Conservation (phyloP, 2,113 vertebrate genomes). For the Phasianus colchicus region DNA sequence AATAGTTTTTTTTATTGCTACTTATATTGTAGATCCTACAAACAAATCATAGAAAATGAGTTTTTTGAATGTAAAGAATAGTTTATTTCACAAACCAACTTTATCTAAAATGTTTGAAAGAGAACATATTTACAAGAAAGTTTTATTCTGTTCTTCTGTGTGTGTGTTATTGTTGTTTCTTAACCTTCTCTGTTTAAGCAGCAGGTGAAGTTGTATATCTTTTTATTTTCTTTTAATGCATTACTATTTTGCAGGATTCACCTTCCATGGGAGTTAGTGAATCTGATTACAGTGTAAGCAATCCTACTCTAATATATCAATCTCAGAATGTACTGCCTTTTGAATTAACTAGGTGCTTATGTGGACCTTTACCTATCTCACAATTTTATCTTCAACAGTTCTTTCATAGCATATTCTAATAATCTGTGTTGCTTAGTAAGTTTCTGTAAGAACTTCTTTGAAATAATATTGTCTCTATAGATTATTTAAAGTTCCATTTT, state of each 20-base stretch:
- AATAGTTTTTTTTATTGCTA: not conserved
- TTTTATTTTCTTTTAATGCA: not conserved
- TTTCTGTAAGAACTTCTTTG: not conserved
- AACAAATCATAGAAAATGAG: not conserved
- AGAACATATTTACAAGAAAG: not conserved
- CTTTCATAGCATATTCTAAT: not conserved
- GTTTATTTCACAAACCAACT: not conserved
- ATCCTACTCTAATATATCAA: not conserved
- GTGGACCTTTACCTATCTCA: not conserved
- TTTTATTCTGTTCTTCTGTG: not conserved
- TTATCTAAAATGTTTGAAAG: not conserved
- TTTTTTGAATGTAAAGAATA: not conserved
- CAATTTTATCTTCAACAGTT: not conserved
- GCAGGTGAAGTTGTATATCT: not conserved
- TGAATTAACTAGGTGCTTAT: not conserved
- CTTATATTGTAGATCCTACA: not conserved
- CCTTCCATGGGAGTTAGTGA: not conserved
- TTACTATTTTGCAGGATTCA: conserved; percentile 47
- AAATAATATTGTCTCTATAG: not conserved
- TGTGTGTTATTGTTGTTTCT: not conserved
- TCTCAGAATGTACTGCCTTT: not conserved
- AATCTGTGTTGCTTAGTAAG: not conserved
- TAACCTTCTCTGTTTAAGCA: not conserved
- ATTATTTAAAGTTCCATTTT: too few species aligned
- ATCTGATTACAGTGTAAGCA: conserved; percentile 25